These are phyloP conservation scores for Notolabrus celidotus DNA, from an alignment of 2,797 vertebrate species.

Conservation along the genomic window DNA sequence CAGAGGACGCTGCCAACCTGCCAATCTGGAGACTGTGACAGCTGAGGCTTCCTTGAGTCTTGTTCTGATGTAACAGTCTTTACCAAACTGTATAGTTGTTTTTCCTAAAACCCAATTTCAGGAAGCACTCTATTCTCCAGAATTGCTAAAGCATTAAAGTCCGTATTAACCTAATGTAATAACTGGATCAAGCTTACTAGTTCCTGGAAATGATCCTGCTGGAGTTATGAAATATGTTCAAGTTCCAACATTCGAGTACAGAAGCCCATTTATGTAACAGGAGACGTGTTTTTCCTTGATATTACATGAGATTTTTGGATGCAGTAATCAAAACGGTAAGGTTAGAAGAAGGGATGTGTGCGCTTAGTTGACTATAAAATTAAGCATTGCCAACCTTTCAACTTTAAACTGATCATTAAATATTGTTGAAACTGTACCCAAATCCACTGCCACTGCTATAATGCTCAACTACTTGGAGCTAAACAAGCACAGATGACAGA, in stretches of 20 bases:
- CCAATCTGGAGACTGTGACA: not conserved
- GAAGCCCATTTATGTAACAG: not conserved
- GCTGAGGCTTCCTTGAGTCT: not conserved
- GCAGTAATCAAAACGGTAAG: no score
- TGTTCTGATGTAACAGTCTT: not conserved
- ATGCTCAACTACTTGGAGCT: no score
- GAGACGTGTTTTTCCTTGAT: no score
- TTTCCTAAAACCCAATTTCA: not conserved
- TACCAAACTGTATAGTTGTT: not conserved
- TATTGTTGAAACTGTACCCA: no score
- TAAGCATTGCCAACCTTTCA: no score
- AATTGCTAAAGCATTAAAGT: not conserved
- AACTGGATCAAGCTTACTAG: not conserved
- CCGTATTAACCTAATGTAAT: not conserved
- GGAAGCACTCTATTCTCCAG: not conserved
- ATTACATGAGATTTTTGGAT: no score
- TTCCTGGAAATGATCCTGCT: not conserved
- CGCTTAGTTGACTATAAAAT: no score
- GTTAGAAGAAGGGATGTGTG: no score
- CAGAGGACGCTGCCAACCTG: conserved; percentile 8
- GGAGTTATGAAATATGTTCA: not conserved
- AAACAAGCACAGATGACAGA: no score
- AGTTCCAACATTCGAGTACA: not conserved
- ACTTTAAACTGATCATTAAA: no score
- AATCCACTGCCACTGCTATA: no score